Percentiles rank a stretch among this genome's conserved stretches.
Conservation (phyloP, 1,140 invertebrate species). For the Drosophila ananassae region DNA sequence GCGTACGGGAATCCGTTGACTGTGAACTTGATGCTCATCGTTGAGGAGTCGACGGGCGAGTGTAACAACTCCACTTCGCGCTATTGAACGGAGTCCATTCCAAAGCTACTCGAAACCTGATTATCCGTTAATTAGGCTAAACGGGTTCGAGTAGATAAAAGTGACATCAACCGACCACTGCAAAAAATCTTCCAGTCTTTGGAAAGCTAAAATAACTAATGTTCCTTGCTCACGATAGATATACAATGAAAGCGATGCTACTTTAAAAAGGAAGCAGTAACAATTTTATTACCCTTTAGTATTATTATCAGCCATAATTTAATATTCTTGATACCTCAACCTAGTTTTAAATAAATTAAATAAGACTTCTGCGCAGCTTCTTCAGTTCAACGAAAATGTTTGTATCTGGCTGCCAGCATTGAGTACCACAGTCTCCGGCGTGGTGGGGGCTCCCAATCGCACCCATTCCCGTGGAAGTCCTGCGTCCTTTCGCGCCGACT, state of each 20-base stretch:
- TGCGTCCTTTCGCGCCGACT: conserved; percentile 87
- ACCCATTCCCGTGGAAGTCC: conserved; percentile 85
- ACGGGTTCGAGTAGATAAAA: conserved; percentile 33
- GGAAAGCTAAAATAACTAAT: background rate
- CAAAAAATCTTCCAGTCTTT: background rate
- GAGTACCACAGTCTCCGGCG: conserved; percentile 82
- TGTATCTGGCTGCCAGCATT: conserved; percentile 56
- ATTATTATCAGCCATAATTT: too few species aligned
- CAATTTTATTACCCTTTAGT: too few species aligned
- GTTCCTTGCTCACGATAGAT: too few species aligned
- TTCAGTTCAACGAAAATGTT: conserved; percentile 24
- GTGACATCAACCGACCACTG: conserved; percentile 1
- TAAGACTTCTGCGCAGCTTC: too few species aligned
- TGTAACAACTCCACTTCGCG: conserved; percentile 9
- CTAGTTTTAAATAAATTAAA: too few species aligned
- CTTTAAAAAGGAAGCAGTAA: too few species aligned
- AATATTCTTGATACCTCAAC: too few species aligned
- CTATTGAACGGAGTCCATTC: conserved; percentile 8
- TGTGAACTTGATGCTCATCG: conserved; percentile 70
- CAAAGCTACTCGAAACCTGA: conserved; percentile 45
- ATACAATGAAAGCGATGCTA: too few species aligned
- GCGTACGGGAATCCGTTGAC: conserved; percentile 68
- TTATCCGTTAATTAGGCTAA: conserved; percentile 42
- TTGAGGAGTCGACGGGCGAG: conserved; percentile 25
- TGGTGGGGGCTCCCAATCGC: conserved; percentile 84